Percentiles rank a stretch among this genome's conserved stretches.
Conservation (phyloP, 2,888 invertebrate species). For the Stictocephala bisonia region DNA sequence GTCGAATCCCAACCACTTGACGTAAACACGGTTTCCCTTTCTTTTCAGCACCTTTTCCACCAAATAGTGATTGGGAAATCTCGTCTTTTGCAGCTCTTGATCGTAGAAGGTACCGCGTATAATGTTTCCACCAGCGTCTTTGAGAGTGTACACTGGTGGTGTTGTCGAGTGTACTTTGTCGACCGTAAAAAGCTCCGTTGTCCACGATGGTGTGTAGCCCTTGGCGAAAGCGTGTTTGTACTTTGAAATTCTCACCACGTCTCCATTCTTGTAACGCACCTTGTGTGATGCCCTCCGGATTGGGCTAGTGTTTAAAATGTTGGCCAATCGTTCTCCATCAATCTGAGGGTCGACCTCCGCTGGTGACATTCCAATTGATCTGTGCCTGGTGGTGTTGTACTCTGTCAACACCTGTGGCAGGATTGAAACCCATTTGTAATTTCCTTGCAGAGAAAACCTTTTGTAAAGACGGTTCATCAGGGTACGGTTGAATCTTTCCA, state of each 20-base stretch:
- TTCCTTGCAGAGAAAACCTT: not conserved
- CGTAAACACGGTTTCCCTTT: not conserved
- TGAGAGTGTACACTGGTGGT: not conserved
- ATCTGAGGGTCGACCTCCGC: not conserved
- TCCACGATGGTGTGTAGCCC: not conserved
- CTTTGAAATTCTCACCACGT: not conserved
- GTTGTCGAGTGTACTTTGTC: not conserved
- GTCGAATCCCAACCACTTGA: slow-evolving; percentile 47
- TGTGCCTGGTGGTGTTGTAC: not conserved
- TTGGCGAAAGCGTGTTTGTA: not conserved
- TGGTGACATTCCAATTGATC: slow-evolving; percentile 26
- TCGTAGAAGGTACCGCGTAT: slow-evolving; percentile 37
- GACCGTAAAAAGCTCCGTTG: not conserved
- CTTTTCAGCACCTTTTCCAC: slow-evolving; percentile 33
- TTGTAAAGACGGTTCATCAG: not conserved
- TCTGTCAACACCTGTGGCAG: not conserved
- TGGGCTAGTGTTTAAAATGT: not conserved
- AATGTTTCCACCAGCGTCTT: not conserved
- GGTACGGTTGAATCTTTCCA: slow-evolving; percentile 40
- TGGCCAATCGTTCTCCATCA: not conserved
- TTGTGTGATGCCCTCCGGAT: not conserved
- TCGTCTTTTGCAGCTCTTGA: slow-evolving; percentile 42
- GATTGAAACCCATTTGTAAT: slow-evolving; percentile 15
- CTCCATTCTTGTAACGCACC: slow-evolving; percentile 31
- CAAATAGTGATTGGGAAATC: slow-evolving; percentile 35